These are phyloP conservation scores for Macropis europaea DNA, from an alignment of 2,888 invertebrate genomes.

Conservation along the genomic window DNA sequence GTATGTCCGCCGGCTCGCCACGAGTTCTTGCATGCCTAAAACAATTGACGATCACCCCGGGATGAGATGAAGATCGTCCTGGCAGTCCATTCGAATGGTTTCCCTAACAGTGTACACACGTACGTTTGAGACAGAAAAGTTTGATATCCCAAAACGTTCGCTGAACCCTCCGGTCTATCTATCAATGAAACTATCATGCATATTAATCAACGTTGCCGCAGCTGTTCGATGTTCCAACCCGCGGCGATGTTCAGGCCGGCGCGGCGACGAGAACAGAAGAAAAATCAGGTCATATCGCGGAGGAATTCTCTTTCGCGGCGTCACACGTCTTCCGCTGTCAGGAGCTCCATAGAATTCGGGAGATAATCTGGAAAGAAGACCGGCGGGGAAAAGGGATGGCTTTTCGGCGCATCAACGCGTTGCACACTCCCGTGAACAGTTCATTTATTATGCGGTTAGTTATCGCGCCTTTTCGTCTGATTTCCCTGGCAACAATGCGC, in stretches of 20 bases:
- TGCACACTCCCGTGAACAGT: conserved; percentile 78
- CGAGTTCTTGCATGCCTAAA: too few species aligned
- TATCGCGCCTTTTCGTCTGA: conserved; percentile 80
- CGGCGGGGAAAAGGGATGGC: conserved; percentile 63
- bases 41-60: too few species aligned
- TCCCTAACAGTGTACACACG: too few species aligned
- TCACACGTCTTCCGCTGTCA: conserved; percentile 29
- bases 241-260: background rate
- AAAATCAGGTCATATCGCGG: conserved; percentile 44
- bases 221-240: background rate
- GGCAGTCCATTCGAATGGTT: too few species aligned
- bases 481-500: conserved; percentile 80
- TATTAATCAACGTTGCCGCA: too few species aligned
- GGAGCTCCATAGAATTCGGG: conserved; percentile 46
- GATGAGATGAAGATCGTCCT: too few species aligned
- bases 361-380: conserved; percentile 61
- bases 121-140: too few species aligned
- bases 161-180: too few species aligned
- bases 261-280: background rate
- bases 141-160: too few species aligned
- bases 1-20: too few species aligned
- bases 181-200: too few species aligned
- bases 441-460: conserved; percentile 81
- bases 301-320: conserved; percentile 10
- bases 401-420: conserved; percentile 59